Conservation (phyloP, 2,888 invertebrate genomes). For the Formica aserva region DNA sequence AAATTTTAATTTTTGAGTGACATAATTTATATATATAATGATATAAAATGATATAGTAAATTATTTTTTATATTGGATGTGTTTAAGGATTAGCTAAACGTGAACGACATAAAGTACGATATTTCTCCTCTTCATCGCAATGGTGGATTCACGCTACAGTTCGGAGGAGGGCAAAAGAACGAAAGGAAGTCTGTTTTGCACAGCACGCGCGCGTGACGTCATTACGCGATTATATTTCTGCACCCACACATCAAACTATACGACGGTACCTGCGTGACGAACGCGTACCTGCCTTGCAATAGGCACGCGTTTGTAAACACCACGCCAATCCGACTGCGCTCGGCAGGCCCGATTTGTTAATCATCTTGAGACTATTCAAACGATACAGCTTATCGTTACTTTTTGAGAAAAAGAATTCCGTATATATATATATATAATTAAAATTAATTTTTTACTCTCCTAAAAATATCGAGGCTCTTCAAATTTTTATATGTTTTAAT, state of each 20-base stretch:
- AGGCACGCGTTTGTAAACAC: conserved; percentile 44
- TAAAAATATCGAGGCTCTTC: background rate
- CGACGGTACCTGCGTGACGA: conserved; percentile 37
- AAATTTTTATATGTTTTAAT: background rate
- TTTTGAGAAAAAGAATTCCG: background rate
- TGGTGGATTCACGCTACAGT: background rate
- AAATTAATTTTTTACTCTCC: background rate
- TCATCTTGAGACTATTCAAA: background rate
- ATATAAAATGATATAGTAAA: no score
- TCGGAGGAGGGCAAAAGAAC: conserved; percentile 33
- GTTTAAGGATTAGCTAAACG: background rate
- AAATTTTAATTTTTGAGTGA: no score
- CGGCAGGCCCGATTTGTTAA: conserved; percentile 9
- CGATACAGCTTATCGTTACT: background rate
- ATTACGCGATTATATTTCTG: conserved; percentile 47
- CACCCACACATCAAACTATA: conserved; percentile 35
- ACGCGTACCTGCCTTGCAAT: conserved; percentile 46
- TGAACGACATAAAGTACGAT: background rate
- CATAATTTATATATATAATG: no score
- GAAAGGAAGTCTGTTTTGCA: conserved; percentile 49
- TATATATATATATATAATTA: background rate
- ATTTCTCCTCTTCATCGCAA: background rate
- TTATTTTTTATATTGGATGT: background rate
- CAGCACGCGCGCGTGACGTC: conserved; percentile 50
- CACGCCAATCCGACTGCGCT: background rate